Base-by-base conservation (phyloP, 2,888 invertebrate species). In the Thymelicus sylvestris region DNA sequence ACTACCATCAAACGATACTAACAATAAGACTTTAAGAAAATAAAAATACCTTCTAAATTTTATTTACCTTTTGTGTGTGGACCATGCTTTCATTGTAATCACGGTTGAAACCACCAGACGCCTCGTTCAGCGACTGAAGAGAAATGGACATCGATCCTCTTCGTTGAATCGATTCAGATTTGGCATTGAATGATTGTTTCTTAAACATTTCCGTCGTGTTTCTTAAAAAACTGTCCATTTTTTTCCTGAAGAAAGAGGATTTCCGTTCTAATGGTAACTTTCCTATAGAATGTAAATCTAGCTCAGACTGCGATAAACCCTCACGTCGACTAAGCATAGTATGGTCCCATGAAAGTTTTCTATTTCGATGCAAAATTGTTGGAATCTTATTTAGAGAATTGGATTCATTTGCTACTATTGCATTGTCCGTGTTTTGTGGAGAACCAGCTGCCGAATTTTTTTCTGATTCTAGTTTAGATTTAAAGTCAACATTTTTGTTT, bases 161-260 rank as follows among this genome's bases (percentile, higher is more conserved):
- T 7, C 89, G 80, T 62, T 83, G 80, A 50, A 86, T 76, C 0
- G 76, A 73, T 47, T 84, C 81, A 7, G 83, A 79, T 74, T 86
- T 88, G 66, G 76, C 75, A 65, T 72, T 71, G 31, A 75, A 72
- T 1, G 91, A 86, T 62, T 91, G 89, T 24, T 84, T 84, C 74
- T 87, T 89, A 67, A 93, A 93, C 72, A 92, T 86, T 78, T 92
- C 92, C 0, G 92, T 88, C 0, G 93, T 93, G 73, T 93, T 93
- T 72, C 86, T 91, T 10, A 93, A 79, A 75, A 93, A 92, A 77
- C 88, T 93, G 44, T 92, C 91, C 89, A 93, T 87, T 78, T 89
- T 93, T 74, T 93, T 93, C 66, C 86, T 83, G 72, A 93, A 93
- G 78, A 93, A 93, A 5, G 93, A 93, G 0, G 92, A 91, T 81